Conservation (phyloP, 2,113 vertebrate species). For the Oreotragus oreotragus region DNA sequence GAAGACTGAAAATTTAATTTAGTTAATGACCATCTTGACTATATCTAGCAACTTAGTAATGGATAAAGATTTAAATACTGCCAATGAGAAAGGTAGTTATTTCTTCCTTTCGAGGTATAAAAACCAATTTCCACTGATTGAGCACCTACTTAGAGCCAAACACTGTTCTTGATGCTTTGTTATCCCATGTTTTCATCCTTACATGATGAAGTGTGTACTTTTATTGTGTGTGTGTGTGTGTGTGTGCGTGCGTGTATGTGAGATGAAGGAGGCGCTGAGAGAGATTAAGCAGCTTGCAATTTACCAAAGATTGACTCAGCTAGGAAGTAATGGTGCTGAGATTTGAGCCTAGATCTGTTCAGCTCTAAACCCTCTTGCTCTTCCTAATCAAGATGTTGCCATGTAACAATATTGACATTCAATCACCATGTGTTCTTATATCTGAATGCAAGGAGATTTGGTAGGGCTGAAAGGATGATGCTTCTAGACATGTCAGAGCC, state of each 20-base stretch:
- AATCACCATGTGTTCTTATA: background rate
- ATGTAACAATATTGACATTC: background rate
- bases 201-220: background rate
- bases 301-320: background rate
- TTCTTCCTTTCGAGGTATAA: background rate
- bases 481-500: background rate
- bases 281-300: background rate
- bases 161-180: background rate
- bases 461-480: background rate
- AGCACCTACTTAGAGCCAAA: background rate
- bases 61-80: background rate
- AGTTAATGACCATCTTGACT: background rate
- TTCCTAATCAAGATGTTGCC: background rate
- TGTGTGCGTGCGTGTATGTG: background rate
- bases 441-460: background rate
- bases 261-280: background rate
- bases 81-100: background rate
- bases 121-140: background rate
- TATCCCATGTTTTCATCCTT: background rate
- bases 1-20: background rate
- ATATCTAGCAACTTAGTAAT: background rate
- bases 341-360: background rate
- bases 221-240: background rate
- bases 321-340: background rate
- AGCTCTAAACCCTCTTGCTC: background rate